A percentile compares a stretch with the other conserved stretches of the same genome.
Conservation (phyloP, 1,140 invertebrate genomes). For the Eufriesea mexicana region DNA sequence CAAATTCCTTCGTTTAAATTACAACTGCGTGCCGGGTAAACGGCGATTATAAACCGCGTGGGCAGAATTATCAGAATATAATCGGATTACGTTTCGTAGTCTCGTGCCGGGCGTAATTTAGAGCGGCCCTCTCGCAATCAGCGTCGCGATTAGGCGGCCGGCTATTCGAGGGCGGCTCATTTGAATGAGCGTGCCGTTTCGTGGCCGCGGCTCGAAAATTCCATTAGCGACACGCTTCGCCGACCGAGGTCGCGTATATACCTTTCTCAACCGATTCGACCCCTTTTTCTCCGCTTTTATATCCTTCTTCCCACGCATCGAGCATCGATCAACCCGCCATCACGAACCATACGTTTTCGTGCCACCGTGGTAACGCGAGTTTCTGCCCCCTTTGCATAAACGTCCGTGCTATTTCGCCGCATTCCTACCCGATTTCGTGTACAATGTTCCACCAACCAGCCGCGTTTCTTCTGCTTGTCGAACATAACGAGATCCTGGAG, state of each 20-base stretch:
- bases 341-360: slow-evolving; percentile 3
- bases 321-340: slow-evolving; percentile 23
- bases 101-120: slow-evolving; percentile 58
- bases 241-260: slow-evolving; percentile 9
- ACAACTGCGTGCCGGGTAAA: slow-evolving; percentile 37
- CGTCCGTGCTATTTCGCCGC: not conserved
- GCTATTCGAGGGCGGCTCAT: slow-evolving; percentile 41
- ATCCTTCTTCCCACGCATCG: slow-evolving; percentile 15
- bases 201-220: slow-evolving; percentile 43
- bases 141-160: slow-evolving; percentile 37
- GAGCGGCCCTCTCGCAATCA: slow-evolving; percentile 42
- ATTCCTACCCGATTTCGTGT: not conserved
- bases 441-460: not conserved
- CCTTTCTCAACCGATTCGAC: not conserved
- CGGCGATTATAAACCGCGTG: slow-evolving; percentile 41
- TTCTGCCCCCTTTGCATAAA: slow-evolving; percentile 27
- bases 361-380: not conserved
- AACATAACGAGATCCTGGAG: no score
- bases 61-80: slow-evolving; percentile 51
- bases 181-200: slow-evolving; percentile 54
- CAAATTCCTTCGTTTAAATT: slow-evolving; percentile 48
- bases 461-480: not conserved
- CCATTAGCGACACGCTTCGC: slow-evolving; percentile 38
- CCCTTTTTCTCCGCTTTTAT: not conserved
- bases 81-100: slow-evolving; percentile 44